Percentiles rank a stretch among this genome's conserved stretches.
These are phyloP conservation scores for Quiscalus mexicanus DNA, from an alignment of 2,113 vertebrate genomes.

Conservation along the genomic window DNA sequence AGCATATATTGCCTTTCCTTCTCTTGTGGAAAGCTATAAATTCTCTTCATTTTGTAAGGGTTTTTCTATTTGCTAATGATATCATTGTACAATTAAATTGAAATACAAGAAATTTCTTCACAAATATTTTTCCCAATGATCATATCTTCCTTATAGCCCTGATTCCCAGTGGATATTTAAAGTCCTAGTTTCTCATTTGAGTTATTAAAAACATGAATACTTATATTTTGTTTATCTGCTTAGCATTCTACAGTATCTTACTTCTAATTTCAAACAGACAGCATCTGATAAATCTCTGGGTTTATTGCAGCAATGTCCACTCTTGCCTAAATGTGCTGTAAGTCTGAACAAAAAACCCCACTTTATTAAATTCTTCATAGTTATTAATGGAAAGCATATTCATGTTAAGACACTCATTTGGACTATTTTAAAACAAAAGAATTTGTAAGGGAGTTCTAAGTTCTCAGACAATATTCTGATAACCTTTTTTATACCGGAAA, in stretches of 20 bases:
- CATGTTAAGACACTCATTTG: neutral
- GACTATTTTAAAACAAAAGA: neutral
- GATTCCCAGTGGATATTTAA: neutral
- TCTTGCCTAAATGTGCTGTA: neutral
- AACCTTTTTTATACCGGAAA: neutral
- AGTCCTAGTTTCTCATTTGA: neutral
- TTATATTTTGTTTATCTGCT: neutral
- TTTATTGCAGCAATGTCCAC: neutral
- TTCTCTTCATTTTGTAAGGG: neutral
- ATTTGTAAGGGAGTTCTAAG: neutral
- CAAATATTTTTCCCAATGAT: neutral
- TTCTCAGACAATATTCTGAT: neutral
- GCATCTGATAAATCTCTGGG: neutral
- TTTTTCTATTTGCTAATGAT: neutral
- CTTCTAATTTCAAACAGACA: neutral
- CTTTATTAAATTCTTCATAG: neutral
- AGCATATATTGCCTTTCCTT: neutral
- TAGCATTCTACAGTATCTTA: neutral
- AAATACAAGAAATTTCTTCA: neutral
- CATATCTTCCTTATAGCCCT: neutral
- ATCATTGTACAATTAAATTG: neutral
- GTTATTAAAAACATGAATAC: neutral
- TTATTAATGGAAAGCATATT: neutral
- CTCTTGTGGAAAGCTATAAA: neutral
- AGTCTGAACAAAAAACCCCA: neutral